Evolutionary conservation across 1,140 invertebrate species (phyloP), one percentile per base, ranked within the genome.

Genomic region (Heliconius nattereri): DNA sequence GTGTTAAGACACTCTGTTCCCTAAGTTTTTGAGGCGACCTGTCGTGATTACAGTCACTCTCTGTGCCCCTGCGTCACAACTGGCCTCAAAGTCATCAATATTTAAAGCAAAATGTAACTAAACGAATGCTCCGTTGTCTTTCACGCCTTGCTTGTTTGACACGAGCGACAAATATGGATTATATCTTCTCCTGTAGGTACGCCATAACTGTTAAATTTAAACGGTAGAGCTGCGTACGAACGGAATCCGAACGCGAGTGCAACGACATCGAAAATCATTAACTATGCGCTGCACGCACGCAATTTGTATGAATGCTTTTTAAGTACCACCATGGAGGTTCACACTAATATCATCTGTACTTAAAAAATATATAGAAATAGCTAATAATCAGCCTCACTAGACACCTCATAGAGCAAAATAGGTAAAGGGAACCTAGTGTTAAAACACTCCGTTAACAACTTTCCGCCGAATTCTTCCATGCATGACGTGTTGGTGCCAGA

Each of bases 281-380:
- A 81, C 76, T 77, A 83, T 78, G 78, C 79, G 37, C 20, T 54
- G 66, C 79, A 73, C 79, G 82, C 79, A 78, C 76, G 74, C 82
- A 78, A 80, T 83, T 80, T 80, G 76, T 80, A 80, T 80, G 78
- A 75, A 78, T 73, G 77, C 80, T 78, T 76, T 77, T 76, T 81
- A 78, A 76, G 52, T 74, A 70, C 40, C 71, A 79, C 32, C 71
- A 78, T 78, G 71, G 40, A 66, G 45, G 37, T 70, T 73, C 75
- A 75, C 71, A 78, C 79, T 73, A 76, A 81, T 76, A 13, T 29
- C n/a, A 13, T 13, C 11, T 66, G 11, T 66, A 66, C 60, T 66
- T 66, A 66, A 66, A 66, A 45, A 32, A 45, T 45, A 45, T 45
- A 45, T 45, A 13, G 16, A 16, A 45, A 16, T 16, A 45, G 29